These are phyloP conservation scores for Paradoxurus hermaphroditus DNA, from an alignment of 2,113 vertebrate species.

Conservation along the genomic window DNA sequence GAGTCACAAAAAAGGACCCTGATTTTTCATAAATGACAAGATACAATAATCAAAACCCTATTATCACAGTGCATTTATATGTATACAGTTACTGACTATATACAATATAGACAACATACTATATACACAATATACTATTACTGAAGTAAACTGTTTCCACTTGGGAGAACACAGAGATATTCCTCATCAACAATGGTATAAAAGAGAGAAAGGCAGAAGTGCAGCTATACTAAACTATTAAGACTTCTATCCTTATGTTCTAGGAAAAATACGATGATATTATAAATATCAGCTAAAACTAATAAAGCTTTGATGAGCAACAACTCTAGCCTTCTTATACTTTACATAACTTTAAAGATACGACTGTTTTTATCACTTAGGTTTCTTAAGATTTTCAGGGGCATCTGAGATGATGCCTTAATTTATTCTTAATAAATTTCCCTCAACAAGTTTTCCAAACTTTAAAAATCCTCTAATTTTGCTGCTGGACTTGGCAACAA, in stretches of 20 bases:
- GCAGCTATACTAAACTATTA: neutral
- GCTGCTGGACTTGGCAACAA: neutral
- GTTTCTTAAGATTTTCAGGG: neutral
- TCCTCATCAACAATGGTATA: neutral
- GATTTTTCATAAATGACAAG: conserved; percentile 25
- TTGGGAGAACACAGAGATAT: neutral
- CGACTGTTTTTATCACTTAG: neutral
- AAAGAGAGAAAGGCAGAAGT: neutral
- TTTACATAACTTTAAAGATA: neutral
- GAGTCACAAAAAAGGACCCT: neutral
- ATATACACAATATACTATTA: neutral
- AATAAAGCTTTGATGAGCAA: conserved; percentile 9
- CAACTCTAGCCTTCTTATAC: neutral
- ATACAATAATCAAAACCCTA: neutral
- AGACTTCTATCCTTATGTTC: neutral
- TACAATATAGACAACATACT: neutral
- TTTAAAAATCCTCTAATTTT: neutral
- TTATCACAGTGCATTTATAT: neutral
- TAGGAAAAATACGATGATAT: neutral
- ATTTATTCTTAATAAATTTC: conserved; percentile 35
- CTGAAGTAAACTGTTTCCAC: neutral
- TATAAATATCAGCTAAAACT: neutral
- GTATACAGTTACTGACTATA: neutral
- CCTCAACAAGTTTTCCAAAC: neutral
- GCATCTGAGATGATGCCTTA: neutral